Evolutionary conservation across 1,140 invertebrate species (phyloP), one percentile per base, ranked within the genome.

Genomic region (Ladona fulva): DNA sequence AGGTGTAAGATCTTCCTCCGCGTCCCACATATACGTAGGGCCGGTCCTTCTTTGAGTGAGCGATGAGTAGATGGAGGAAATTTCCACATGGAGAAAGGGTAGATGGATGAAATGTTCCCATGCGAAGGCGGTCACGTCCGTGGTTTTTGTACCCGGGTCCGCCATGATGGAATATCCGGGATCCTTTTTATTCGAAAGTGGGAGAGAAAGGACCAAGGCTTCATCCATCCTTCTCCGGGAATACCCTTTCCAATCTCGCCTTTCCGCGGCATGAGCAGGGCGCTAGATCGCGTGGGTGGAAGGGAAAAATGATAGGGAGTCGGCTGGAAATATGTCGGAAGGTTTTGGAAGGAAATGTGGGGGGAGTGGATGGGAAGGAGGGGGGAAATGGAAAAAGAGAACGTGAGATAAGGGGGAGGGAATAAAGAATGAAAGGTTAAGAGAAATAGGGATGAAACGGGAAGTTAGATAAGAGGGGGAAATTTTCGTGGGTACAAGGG

Each of bases 151-250:
- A 12, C 16, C 1, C n/a, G 52, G 52, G 52, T 66, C 52, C 52
- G 52, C 52, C 52, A 66, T 66, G 52, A 66, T 66, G 52, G 52
- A 66, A 66, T 66, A 66, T 66, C 52, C 52, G 52, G 52, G 52
- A 3, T 3, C n/a, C 52, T 52, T 52, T 52, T 52, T 52, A 11
- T 52, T 52, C 44, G 44, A 19, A 52, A 19, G 44, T 10, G 19
- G 44, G 52, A 66, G 52, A 66, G 52, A 22, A 66, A 19, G 52
- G 52, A 52, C 10, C 10, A 19, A 52, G 10, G 10, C 44, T 52
- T 19, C 44, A 52, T 52, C 44, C 44, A 52, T 11, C 44, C 44
- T 19, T 52, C 44, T 11, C 44, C 19, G n/a, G n/a, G n/a, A n/a
- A n/a, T n/a, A n/a, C 44, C 44, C 10, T 19, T 19, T 66, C 52